Conservation (phyloP, 1,140 invertebrate species). For the Apis cerana region DNA sequence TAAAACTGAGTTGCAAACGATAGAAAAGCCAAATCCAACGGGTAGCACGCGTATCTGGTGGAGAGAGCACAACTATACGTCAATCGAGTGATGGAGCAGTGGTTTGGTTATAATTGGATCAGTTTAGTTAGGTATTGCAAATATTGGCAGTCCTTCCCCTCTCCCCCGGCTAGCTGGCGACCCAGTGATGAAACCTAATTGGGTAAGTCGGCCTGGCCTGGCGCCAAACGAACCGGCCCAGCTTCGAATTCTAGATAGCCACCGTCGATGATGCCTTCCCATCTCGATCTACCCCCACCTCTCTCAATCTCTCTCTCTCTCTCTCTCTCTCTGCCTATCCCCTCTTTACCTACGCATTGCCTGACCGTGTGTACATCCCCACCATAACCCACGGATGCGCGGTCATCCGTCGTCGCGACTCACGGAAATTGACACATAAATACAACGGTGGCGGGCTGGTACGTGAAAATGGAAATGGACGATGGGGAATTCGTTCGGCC, state of each 20-base stretch:
- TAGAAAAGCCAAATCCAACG: neutral
- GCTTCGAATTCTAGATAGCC: slow-evolving; percentile 64
- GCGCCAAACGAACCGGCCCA: slow-evolving; percentile 70
- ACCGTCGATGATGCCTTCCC: slow-evolving; percentile 41
- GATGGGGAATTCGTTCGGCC: slow-evolving; percentile 58
- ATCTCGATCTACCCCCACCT: neutral
- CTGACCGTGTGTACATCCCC: neutral
- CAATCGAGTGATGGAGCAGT: slow-evolving; percentile 68
- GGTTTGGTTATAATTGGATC: slow-evolving; percentile 77
- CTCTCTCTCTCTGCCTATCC: neutral
- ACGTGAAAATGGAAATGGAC: slow-evolving; percentile 60
- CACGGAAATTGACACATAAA: slow-evolving; percentile 65
- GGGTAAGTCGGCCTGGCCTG: slow-evolving; percentile 79
- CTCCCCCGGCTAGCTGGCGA: slow-evolving; percentile 72
- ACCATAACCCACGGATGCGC: neutral
- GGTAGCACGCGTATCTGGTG: slow-evolving; percentile 48
- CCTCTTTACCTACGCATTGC: neutral
- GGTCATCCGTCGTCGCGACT: slow-evolving; percentile 13
- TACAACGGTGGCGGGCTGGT: slow-evolving; percentile 46
- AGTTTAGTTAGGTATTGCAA: slow-evolving; percentile 77
- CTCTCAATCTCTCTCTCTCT: neutral
- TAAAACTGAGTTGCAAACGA: no score
- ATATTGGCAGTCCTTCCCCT: slow-evolving; percentile 74
- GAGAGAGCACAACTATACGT: slow-evolving; percentile 53
- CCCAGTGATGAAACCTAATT: slow-evolving; percentile 80